A percentile compares a stretch with the other conserved stretches of the same genome.
These are phyloP conservation scores for Melanargia galathea DNA, from an alignment of 2,888 invertebrate species.

Conservation along the genomic window DNA sequence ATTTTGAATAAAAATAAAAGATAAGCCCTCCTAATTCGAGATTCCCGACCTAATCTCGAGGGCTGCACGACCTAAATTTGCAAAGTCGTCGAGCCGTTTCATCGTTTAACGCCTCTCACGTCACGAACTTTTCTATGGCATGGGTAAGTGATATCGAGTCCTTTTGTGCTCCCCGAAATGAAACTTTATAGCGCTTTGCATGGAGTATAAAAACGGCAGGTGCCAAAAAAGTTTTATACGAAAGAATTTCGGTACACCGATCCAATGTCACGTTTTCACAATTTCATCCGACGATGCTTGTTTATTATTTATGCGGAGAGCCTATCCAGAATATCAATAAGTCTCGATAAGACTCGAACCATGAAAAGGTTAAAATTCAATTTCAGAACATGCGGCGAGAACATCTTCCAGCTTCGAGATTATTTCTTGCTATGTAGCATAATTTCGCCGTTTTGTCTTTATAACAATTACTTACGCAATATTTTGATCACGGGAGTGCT, in stretches of 20 bases:
- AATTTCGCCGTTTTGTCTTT: background rate
- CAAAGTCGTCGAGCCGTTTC: constrained; percentile 48
- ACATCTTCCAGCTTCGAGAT: background rate
- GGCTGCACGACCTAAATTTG: constrained; percentile 55
- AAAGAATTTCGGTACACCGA: constrained; percentile 54
- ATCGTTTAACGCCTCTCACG: constrained; percentile 66
- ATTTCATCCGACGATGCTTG: constrained; percentile 56
- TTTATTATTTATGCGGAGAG: constrained; percentile 61
- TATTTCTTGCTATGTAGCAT: background rate
- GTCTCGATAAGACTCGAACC: constrained; percentile 19
- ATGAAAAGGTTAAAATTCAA: constrained; percentile 30
- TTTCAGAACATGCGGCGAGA: constrained; percentile 14
- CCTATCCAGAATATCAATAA: constrained; percentile 43
- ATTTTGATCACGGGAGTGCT: no score
- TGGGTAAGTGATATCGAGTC: constrained; percentile 56
- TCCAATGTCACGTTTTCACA: constrained; percentile 65
- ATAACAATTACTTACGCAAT: background rate
- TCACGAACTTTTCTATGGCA: constrained; percentile 57
- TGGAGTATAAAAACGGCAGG: constrained; percentile 46
- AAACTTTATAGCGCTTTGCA: constrained; percentile 49
- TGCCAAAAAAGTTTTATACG: constrained; percentile 40
- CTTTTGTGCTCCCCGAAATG: constrained; percentile 48
- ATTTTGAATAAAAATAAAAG: constrained; percentile 65
- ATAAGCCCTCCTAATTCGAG: constrained; percentile 43
- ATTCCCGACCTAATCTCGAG: constrained; percentile 57